Conservation (phyloP, 2,113 vertebrate genomes). For the Gorsachius goisagi region DNA sequence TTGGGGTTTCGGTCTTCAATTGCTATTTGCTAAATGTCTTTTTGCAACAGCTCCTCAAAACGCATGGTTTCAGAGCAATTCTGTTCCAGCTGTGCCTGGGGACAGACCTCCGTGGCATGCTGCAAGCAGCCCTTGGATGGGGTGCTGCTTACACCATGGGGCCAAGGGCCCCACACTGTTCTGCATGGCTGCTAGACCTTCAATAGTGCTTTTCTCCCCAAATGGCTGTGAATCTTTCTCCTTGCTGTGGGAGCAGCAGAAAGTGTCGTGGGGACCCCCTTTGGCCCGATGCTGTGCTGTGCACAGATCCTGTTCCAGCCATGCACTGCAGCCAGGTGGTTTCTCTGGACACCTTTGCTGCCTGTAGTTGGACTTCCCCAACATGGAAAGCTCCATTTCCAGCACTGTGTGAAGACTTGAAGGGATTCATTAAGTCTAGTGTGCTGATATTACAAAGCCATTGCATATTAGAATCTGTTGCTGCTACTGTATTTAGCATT, state of each 20-base stretch:
- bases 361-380: background rate
- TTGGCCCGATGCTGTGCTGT: background rate
- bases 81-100: too few relatives aligned
- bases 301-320: background rate
- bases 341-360: background rate
- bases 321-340: background rate
- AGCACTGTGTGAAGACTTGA: background rate
- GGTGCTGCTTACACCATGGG: background rate
- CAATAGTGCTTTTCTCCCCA: background rate
- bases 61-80: accelerated
- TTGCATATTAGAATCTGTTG: background rate
- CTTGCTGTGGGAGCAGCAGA: background rate
- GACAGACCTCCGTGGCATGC: accelerated
- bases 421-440: background rate
- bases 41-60: background rate
- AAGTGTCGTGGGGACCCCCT: background rate
- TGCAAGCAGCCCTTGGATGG: background rate
- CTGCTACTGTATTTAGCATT: background rate
- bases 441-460: background rate
- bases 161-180: background rate
- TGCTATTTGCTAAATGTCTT: background rate
- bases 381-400: background rate
- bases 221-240: accelerated
- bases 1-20: background rate
- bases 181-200: background rate